Base-by-base conservation (phyloP, 2,113 vertebrate species). In the Thamnophis sirtalis region DNA sequence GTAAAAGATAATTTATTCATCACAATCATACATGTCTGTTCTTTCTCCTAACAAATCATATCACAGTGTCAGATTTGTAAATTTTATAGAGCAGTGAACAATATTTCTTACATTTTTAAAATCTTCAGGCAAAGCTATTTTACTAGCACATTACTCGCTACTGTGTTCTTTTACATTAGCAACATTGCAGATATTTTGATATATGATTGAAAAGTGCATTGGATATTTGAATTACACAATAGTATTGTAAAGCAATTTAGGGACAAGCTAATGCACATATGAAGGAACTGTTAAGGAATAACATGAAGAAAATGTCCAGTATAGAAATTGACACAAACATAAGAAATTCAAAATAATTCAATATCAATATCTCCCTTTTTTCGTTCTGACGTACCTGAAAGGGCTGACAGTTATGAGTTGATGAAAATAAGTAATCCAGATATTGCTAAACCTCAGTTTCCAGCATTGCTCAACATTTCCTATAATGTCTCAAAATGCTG, bases 121-220 rank as follows among this genome's bases (percentile, higher is more conserved):
- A 96, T 96, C 94, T 5, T 26, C 90, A 90, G 90, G 48, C 90
- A 94, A 94, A 89, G 63, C 90, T 9, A 0, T 85, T 92, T 92
- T 89, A n/a, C n/a, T n/a, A n/a, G 94, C 0, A 19, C 91, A 63
- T 28, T 63, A 96, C 92, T 91, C 84, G 84, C 93, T 90, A 95
- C 80, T 91, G 96, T 91, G 92, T 95, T 95, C 89, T 89, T 95
- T 93, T 93, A 6, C 92, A 92, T 95, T 93, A 96, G 15, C 33
- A 73, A 94, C 94, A 96, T 93, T 86, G 92, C 86, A 91, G 89
- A 91, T 93, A 91, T 93, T 94, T 93, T 56, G 91, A 89, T 50
- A 93, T 91, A 94, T 91, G 90, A 48, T 91, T 95, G 94, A 96
- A 97, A 96, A 80, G 48, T 56, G 17, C 1, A 88, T 5, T 68